Conservation (phyloP, 1,140 invertebrate genomes). For the Drosophila arizonae region DNA sequence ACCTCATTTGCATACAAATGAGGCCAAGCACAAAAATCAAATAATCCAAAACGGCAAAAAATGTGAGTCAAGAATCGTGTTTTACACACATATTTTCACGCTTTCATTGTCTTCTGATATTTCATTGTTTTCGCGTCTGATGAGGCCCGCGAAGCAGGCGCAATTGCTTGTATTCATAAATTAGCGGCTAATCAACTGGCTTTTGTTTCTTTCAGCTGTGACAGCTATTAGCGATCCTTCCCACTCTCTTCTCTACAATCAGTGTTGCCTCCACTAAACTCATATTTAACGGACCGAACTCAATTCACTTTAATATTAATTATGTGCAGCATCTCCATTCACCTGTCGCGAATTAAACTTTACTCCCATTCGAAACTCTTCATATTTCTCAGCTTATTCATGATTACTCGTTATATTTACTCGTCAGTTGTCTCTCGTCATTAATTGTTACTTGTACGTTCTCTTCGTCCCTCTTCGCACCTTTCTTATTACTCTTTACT, state of each 20-base stretch:
- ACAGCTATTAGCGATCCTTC: no score
- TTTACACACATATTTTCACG: constrained; percentile 21
- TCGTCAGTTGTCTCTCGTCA: neutral
- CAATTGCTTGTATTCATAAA: constrained; percentile 47
- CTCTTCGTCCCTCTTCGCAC: neutral
- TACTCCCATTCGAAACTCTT: no score
- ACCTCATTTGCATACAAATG: constrained; percentile 78
- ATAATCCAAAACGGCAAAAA: constrained; percentile 25
- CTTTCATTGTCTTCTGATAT: constrained; percentile 23
- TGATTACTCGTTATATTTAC: neutral
- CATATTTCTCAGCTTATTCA: neutral
- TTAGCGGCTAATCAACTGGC: constrained; percentile 14
- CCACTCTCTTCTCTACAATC: no score
- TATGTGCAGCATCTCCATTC: no score
- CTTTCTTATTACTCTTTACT: neutral
- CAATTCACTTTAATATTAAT: no score
- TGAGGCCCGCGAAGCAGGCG: neutral
- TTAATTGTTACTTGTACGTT: no score
- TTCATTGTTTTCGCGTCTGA: neutral
- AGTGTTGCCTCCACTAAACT: no score
- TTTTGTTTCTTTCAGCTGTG: no score
- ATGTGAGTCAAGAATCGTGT: neutral
- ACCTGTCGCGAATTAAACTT: no score
- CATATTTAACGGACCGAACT: no score
- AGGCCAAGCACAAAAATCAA: constrained; percentile 17